Conservation (phyloP, 2,888 invertebrate species). For the Ornithoptera priamus region DNA sequence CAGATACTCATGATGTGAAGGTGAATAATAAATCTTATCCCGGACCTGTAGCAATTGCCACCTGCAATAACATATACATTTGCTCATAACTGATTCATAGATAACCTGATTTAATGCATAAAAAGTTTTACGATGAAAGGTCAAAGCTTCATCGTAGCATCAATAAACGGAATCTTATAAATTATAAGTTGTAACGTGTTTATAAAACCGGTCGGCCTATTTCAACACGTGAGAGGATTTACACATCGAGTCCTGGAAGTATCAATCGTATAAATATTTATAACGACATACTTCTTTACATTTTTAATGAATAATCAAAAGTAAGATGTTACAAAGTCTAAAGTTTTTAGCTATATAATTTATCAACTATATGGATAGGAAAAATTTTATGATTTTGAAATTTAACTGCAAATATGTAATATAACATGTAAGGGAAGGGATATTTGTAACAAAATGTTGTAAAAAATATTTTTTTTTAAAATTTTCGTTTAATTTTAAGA, state of each 20-base stretch:
- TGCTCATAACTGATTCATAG: conserved; percentile 21
- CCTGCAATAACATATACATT: conserved; percentile 13
- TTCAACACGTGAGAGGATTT: conserved; percentile 23
- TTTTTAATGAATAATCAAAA: neutral
- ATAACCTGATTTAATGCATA: conserved; percentile 24
- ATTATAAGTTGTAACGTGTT: conserved; percentile 22
- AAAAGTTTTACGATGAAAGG: conserved; percentile 27
- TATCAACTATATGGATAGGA: too few relatives aligned
- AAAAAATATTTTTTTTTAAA: too few relatives aligned
- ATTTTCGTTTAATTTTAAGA: too few relatives aligned
- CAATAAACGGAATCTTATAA: conserved; percentile 26
- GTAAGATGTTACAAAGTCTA: neutral
- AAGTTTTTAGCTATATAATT: too few relatives aligned
- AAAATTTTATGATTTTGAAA: too few relatives aligned
- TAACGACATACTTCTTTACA: neutral
- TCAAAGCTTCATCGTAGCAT: conserved; percentile 24
- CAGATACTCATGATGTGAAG: neutral
- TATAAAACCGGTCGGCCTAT: conserved; percentile 22
- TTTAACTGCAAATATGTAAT: too few relatives aligned
- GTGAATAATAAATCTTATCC: conserved; percentile 16
- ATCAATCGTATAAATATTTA: conserved; percentile 2
- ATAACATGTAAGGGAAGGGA: too few relatives aligned
- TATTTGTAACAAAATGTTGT: too few relatives aligned
- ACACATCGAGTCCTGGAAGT: conserved; percentile 21
- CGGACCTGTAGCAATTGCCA: conserved; percentile 18